phyloP scores from a whole-genome alignment of 1,140 invertebrate species.

The Agraylea sexmaculata region DNA sequence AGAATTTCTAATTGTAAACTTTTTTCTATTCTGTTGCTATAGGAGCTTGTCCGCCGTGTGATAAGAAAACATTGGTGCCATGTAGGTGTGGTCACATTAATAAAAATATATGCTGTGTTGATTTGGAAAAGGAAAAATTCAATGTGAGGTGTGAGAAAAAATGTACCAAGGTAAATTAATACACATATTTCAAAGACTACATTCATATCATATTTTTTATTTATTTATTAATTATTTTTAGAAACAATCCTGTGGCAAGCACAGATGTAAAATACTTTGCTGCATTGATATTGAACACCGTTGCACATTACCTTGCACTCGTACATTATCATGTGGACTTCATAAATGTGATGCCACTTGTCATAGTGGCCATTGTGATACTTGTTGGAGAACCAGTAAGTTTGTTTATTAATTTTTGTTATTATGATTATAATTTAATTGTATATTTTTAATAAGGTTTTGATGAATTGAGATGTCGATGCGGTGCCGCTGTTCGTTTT shows the following conservation, averaged over 20 bases:
- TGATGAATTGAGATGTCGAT: conserved; percentile 85
- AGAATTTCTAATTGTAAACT: not conserved
- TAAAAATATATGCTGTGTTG: conserved; percentile 67
- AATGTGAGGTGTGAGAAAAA: conserved; percentile 74
- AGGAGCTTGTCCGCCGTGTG: conserved; percentile 73
- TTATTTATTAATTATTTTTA: conserved; percentile 24
- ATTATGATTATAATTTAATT: conserved; percentile 13
- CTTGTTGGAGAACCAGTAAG: conserved; percentile 70
- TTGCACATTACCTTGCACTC: conserved; percentile 73
- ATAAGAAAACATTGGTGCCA: conserved; percentile 59
- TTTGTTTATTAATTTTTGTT: conserved; percentile 13
- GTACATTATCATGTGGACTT: conserved; percentile 67
- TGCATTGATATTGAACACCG: conserved; percentile 79
- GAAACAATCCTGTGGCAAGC: conserved; percentile 73
- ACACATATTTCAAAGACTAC: too few species aligned
- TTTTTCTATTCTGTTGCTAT: conserved; percentile 7
- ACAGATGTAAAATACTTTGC: conserved; percentile 78
- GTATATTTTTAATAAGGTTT: conserved; percentile 45
- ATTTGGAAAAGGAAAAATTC: conserved; percentile 54
- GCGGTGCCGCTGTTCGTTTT: conserved; percentile 71
- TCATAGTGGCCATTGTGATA: conserved; percentile 77
- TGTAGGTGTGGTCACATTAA: conserved; percentile 88
- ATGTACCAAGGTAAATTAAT: conserved; percentile 69
- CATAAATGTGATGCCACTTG: conserved; percentile 83
- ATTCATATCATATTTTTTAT: not conserved